Evolutionary conservation across 1,140 invertebrate species (phyloP).

Genomic region (Mycetomoellerius zeteki): DNA sequence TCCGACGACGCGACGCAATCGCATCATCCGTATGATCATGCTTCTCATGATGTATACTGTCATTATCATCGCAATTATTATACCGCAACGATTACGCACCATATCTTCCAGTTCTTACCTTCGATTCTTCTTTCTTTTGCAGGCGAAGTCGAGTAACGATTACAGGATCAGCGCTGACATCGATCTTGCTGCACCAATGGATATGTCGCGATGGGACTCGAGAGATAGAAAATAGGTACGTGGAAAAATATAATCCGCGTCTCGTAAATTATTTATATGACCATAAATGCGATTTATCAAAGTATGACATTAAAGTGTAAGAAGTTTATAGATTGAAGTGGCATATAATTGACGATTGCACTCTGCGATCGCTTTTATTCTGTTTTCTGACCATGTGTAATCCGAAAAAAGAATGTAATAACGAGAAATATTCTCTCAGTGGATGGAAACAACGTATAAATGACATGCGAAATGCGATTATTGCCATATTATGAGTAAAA

Average conservation of each 20-base stretch:
- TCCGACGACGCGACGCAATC: background rate
- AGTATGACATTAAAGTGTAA: background rate
- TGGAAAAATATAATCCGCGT: background rate
- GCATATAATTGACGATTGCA: background rate
- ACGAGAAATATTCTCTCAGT: background rate
- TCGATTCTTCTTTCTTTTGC: background rate
- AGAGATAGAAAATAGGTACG: constrained; percentile 53
- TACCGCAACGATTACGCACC: constrained; percentile 17
- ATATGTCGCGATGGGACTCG: constrained; percentile 30
- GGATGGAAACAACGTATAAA: constrained; percentile 15
- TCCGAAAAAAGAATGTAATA: background rate
- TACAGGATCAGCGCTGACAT: background rate
- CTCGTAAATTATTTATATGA: background rate
- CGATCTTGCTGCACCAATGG: constrained; percentile 23
- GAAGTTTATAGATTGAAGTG: background rate
- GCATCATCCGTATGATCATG: background rate
- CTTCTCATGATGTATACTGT: background rate
- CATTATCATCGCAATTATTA: constrained; percentile 14
- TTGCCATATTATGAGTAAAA: background rate
- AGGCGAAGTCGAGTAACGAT: constrained; percentile 34
- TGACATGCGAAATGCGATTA: constrained; percentile 18
- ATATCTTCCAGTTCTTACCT: constrained; percentile 17
- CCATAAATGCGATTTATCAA: background rate
- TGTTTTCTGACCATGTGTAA: background rate
- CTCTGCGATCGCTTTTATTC: background rate